These are phyloP conservation scores for Polydesmus complanatus DNA, from an alignment of 2,888 invertebrate species.

Conservation along the genomic window DNA sequence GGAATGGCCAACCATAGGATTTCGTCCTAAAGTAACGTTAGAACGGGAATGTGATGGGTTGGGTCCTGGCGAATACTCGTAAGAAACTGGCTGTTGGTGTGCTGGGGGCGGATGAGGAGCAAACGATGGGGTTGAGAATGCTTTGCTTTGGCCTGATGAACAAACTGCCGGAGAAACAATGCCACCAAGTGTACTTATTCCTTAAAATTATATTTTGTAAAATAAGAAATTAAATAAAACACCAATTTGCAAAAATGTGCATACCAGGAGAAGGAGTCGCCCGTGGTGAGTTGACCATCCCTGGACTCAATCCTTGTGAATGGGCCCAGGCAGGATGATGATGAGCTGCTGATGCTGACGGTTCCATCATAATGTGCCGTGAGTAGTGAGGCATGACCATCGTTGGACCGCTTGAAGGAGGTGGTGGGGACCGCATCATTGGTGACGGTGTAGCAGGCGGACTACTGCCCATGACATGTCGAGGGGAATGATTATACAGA, in stretches of 20 bases:
- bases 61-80: slow-evolving; percentile 9
- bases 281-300: slow-evolving; percentile 17
- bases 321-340: slow-evolving; percentile 13
- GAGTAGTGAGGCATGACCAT: slow-evolving; percentile 12
- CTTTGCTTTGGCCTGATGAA: slow-evolving; percentile 15
- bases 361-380: slow-evolving; percentile 13
- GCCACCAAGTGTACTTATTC: slow-evolving; percentile 10
- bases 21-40: background rate
- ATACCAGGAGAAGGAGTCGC: slow-evolving; percentile 18
- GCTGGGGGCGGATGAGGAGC: slow-evolving; percentile 18
- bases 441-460: slow-evolving; percentile 11
- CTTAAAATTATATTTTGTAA: slow-evolving; percentile 4
- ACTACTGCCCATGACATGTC: slow-evolving; percentile 14
- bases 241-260: background rate
- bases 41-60: slow-evolving; percentile 1
- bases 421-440: slow-evolving; percentile 15
- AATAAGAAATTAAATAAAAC: background rate
- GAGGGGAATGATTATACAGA: slow-evolving; percentile 16
- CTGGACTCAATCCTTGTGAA: slow-evolving; percentile 12
- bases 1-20: background rate
- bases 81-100: slow-evolving; percentile 15
- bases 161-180: slow-evolving; percentile 9
- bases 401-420: slow-evolving; percentile 10
- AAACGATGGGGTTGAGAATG: slow-evolving; percentile 17
- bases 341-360: slow-evolving; percentile 2